Evolutionary conservation across 2,888 invertebrate genomes (phyloP), one percentile per base, ranked within the genome.

Genomic region (Abscondita cerata): DNA sequence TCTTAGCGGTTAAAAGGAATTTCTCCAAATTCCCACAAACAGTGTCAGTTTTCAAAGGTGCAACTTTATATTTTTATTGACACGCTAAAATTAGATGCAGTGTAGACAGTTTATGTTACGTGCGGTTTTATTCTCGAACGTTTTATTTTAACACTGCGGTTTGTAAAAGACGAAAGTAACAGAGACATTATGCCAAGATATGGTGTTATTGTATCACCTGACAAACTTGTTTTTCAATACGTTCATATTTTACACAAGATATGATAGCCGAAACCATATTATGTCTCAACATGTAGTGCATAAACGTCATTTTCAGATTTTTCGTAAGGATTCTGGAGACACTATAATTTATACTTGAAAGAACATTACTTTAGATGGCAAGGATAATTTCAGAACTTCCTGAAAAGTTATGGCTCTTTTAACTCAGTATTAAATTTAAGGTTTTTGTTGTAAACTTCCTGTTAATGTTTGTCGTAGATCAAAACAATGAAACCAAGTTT

Each of bases 401-500:
- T 52, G 51, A 47, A 55, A 56, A 61, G 56, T 61, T 61, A 61
- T 61, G 47, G 47, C 56, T 52, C 56, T 48, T 60, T 61, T 61
- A 61, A 52, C 61, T 56, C 36, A 34, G 56, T 52, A 61, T 61
- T 61, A 61, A 61, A 61, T 61, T 55, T 56, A 61, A 61, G 20
- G 55, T 56, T 56, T 61, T 56, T 61, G 56, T 56, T 56, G 61
- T 55, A 61, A 61, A 61, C 61, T 61, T 54, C 61, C 61, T 56
- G 61, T 61, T 62, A 57, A 62, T 54, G 57, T 62, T 62, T 62
- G 58, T 58, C 48, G 53, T 62, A 62, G 53, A 58, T 53, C 62
- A 62, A 58, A 18, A 62, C 52, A 53, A 58, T 53, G 58, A 40
- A 41, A 56, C 20, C 33, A 41, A 50, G 48, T 62, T 62, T 58